Evolutionary conservation across 2,888 invertebrate species (phyloP), one percentile per base, ranked within the genome.

Genomic region (Nemurella pictetii): DNA sequence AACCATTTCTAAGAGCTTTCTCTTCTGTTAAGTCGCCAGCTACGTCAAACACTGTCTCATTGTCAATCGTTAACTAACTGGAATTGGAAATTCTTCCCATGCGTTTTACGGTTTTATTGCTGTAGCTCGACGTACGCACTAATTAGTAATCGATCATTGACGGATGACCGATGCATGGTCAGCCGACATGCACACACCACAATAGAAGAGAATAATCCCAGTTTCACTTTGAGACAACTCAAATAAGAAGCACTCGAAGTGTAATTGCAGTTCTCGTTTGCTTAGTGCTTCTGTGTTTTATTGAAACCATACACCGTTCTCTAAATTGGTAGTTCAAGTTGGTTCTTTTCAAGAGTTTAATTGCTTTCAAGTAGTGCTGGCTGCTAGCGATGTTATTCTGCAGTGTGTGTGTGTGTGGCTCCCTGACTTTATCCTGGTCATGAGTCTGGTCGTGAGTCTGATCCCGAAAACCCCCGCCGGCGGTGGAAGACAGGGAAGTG

Each of bases 271-370:
- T 20, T 12, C 55, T 1, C 29, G 29, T 78, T 78, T 78, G 30
- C 78, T 78, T 29, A 78, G 78, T 55, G 55, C 55, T 55, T 55
- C 55, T 55, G 55, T 55, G 55, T 55, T 55, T 55, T 55, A 55
- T 55, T 12, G 55, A 55, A 55, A 55, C 55, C 55, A 55, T 55
- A 55, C 55, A 55, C 55, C 55, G 15, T 55, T n/a, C 30, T 78
- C 72, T 82, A 82, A 82, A 82, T 82, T 82, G 82, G 82, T 82
- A 20, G 82, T 72, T 82, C 82, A 55, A 82, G 82, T 29, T 26
- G 72, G 20, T 55, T 27, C 72, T 82, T 55, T 20, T 55, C 55
- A 27, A 25, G 29, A 55, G 82, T 82, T 27, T 82, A 82, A 82
- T 82, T 82, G 82, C 82, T 82, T 82, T 55, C 29, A 36, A 82